Evolutionary conservation across 2,113 vertebrate genomes (phyloP), one percentile per base, ranked within the genome.

Genomic region (Sclerurus mexicanus): DNA sequence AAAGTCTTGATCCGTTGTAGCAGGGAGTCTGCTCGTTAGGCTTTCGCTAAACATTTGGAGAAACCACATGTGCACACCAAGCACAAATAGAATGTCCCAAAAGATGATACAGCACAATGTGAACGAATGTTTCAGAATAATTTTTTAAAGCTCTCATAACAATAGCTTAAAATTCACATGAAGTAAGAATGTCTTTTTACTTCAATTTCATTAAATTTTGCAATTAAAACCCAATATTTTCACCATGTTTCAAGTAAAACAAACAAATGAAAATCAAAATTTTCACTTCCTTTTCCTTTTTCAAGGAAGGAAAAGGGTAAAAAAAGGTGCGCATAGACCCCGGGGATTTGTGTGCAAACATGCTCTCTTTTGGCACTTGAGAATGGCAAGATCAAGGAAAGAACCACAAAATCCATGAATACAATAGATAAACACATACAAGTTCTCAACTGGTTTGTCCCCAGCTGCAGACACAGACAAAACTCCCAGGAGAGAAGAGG

Each of bases 1-100:
- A 28, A 81, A 42, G 72, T 49, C 82, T 60, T 63, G 69, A 82
- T 72, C 85, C 2, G 0, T 52, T 49, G 39, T 37, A 90, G 72
- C 21, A 59, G 44, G 28, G 68, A 95, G 42, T 17, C 59, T 56
- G 87, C 84, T 96, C 58, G 78, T 94, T 83, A 92, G 64, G 77
- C 8, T 78, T 72, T 75, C 83, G 23, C 63, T 67, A 74, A 87
- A 79, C 40, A 89, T 19, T 53, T 69, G 73, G 21, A 8, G 74
- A 78, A 86, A 14, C 0, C 46, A 35, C n/a, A 7, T 1, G 21
- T 22, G 40, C 17, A 58, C 7, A 2, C 25, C 46, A 37, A 9
- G 6, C 18, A 17, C 50, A 59, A 47, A 42, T 8, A 40, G 46
- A 55, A 52, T 21, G 37, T 79, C 72, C 27, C 42, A n/a, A 89